These are phyloP conservation scores for Spicauda simplicius DNA, from an alignment of 2,888 invertebrate genomes.

Conservation along the genomic window DNA sequence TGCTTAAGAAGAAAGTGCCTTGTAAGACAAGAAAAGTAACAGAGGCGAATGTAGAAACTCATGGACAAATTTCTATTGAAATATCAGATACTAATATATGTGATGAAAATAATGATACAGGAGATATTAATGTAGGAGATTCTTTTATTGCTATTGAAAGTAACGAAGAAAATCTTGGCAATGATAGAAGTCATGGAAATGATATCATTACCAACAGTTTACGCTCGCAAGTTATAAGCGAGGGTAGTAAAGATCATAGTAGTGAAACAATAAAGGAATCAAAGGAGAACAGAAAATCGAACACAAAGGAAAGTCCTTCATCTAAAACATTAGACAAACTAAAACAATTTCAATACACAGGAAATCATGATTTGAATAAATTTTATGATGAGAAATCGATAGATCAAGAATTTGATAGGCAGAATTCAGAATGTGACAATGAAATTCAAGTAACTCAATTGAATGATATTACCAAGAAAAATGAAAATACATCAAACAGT, in stretches of 20 bases:
- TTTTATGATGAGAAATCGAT: slow-evolving; percentile 54
- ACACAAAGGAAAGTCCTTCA: slow-evolving; percentile 20
- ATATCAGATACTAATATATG: not conserved
- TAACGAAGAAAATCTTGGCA: slow-evolving; percentile 38
- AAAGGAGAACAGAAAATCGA: not conserved
- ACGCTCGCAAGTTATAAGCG: too few relatives aligned
- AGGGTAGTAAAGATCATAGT: too few relatives aligned
- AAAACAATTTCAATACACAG: slow-evolving; percentile 66
- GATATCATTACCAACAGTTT: too few relatives aligned
- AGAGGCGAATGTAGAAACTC: slow-evolving; percentile 18
- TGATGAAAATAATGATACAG: not conserved
- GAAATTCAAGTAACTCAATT: slow-evolving; percentile 45
- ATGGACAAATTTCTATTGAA: not conserved
- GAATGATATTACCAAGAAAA: slow-evolving; percentile 45
- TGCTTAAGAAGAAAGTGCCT: slow-evolving; percentile 36
- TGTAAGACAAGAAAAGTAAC: slow-evolving; percentile 43
- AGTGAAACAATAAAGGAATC: not conserved
- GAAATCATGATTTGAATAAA: slow-evolving; percentile 63
- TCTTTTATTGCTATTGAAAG: slow-evolving; percentile 62
- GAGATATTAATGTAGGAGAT: not conserved
- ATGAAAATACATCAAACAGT: slow-evolving; percentile 43
- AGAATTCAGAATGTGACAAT: slow-evolving; percentile 28
- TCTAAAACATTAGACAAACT: slow-evolving; percentile 57
- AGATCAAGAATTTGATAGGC: slow-evolving; percentile 15
- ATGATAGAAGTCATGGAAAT: not conserved